Evolutionary conservation across 2,113 vertebrate species (phyloP).

Genomic region (Poeciliopsis retropinna): DNA sequence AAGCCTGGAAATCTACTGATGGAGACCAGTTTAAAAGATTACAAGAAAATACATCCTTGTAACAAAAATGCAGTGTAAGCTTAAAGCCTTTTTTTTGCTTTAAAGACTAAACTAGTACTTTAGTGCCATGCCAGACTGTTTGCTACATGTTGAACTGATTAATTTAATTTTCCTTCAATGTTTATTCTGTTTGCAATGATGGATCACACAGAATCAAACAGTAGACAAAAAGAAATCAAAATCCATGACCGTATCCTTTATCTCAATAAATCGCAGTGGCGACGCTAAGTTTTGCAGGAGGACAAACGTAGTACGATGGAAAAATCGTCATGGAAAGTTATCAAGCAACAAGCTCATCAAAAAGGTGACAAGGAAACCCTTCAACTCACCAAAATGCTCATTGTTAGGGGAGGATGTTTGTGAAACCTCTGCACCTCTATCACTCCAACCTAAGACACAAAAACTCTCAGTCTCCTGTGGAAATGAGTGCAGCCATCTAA

Average conservation of each 20-base stretch:
- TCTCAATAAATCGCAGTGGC: constrained; percentile 49
- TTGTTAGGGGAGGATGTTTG: constrained; percentile 41
- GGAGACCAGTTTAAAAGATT: background rate
- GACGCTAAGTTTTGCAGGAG: constrained; percentile 49
- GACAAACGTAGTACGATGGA: constrained; percentile 47
- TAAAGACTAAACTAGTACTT: constrained; percentile 3
- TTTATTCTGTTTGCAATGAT: constrained; percentile 27
- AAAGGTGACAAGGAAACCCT: constrained; percentile 38
- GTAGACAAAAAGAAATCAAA: constrained; percentile 54
- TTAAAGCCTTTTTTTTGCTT: too few species aligned
- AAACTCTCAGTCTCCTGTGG: constrained; percentile 43
- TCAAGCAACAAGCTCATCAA: constrained; percentile 14
- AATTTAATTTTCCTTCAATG: background rate
- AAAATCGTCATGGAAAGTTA: constrained; percentile 19
- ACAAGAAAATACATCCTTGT: background rate
- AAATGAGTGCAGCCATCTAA: constrained; percentile 29
- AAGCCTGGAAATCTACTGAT: background rate
- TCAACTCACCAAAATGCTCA: constrained; percentile 28
- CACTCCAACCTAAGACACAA: constrained; percentile 22
- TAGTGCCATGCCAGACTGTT: constrained; percentile 13
- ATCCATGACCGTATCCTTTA: constrained; percentile 59
- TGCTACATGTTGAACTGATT: constrained; percentile 8
- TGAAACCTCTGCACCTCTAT: constrained; percentile 28
- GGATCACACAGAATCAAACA: constrained; percentile 55
- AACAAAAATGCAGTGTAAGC: too few species aligned